Conservation (phyloP, 2,797 vertebrate species). For the Paedocypris micromegethes region DNA sequence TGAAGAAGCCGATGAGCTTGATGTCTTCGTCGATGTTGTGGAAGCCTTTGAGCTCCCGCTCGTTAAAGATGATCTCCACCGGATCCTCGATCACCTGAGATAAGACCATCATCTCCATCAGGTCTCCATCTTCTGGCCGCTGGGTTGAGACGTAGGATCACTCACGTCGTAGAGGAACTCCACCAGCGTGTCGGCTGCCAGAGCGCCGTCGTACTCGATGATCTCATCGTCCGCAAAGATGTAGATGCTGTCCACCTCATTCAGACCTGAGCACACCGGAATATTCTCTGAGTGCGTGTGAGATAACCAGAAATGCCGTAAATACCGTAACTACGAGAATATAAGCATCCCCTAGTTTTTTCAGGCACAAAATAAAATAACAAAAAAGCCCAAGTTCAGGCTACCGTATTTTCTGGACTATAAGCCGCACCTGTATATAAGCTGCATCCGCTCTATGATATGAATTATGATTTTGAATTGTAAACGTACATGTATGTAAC, state of each 20-base stretch:
- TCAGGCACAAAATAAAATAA: too few species aligned
- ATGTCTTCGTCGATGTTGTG: conserved; percentile 82
- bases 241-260: conserved; percentile 85
- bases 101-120: neutral
- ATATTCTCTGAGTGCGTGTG: neutral
- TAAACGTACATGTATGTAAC: too few species aligned
- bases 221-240: conserved; percentile 85
- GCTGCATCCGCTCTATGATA: too few species aligned
- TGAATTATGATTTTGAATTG: too few species aligned
- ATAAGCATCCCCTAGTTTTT: too few species aligned
- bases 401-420: too few species aligned
- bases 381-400: too few species aligned
- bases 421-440: too few species aligned
- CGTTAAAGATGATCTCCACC: conserved; percentile 83
- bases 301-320: neutral
- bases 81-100: conserved; percentile 86
- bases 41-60: conserved; percentile 82
- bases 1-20: conserved; percentile 87
- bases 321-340: too few species aligned
- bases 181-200: conserved; percentile 84
- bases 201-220: conserved; percentile 86
- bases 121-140: neutral
- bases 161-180: conserved; percentile 90
- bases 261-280: conserved; percentile 66
- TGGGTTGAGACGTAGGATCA: neutral